phyloP scores from a whole-genome alignment of 2,113 vertebrate species.

The Zosterops borbonicus region DNA sequence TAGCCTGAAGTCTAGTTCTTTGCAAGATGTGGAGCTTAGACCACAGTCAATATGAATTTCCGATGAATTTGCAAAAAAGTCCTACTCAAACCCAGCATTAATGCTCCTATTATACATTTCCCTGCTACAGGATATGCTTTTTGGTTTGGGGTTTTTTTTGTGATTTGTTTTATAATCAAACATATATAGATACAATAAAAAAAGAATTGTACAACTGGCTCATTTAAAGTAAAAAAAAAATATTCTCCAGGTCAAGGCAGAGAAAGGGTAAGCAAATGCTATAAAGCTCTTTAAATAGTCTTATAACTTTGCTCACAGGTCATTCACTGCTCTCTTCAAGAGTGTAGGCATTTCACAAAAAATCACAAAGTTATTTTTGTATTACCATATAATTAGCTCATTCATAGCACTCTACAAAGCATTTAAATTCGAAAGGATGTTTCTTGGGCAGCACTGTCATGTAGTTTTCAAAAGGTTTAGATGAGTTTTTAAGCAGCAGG shows the following conservation, averaged over 20 bases:
- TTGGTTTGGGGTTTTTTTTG: not conserved
- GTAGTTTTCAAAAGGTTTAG: not conserved
- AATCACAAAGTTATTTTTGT: constrained; percentile 9
- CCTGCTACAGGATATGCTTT: not conserved
- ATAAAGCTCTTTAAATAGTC: not conserved
- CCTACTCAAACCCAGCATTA: not conserved
- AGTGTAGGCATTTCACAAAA: not conserved
- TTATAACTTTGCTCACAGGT: not conserved
- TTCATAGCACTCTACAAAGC: not conserved
- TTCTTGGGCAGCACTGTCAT: not conserved
- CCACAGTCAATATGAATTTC: not conserved
- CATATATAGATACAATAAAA: not conserved
- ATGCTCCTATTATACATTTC: not conserved
- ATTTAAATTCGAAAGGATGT: not conserved
- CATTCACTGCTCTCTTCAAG: not conserved
- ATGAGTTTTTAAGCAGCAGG: not conserved
- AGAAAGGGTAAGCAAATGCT: not conserved
- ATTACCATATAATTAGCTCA: not conserved
- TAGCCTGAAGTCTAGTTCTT: not conserved
- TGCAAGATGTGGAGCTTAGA: not conserved
- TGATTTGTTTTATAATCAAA: not conserved
- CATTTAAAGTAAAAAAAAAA: not conserved
- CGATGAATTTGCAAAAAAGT: not conserved
- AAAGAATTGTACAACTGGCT: not conserved
- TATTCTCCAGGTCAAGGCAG: not conserved